Evolutionary conservation across 2,797 vertebrate species (phyloP), one percentile per base, ranked within the genome.

Genomic region (Mormyrus proboscirostris): DNA sequence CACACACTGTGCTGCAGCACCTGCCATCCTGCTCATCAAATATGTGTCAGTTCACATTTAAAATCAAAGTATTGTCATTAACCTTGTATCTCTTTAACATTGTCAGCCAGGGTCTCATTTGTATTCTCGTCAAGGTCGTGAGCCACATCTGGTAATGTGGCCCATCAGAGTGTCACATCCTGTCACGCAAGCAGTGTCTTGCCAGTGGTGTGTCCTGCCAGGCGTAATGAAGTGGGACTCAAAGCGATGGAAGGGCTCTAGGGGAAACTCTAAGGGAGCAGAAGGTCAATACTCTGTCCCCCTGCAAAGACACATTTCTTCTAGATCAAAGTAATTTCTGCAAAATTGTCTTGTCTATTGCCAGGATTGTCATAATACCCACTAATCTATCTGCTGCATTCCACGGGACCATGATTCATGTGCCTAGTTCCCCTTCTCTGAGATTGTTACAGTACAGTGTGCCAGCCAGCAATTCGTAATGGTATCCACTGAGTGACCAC

Each of bases 51-150:
- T 29, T 85, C 82, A 50, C 22, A 49, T 85, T 51, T 85, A 44
- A 51, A 85, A 85, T 51, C 50, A 85, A 85, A 2, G 41, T 29
- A 51, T n/a, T 22, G 44, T 51, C 47, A 51, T 85, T 89, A 87
- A 57, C 62, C 33, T 53, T 76, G 89, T 29, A 65, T 86, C 88
- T 25, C 47, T 85, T 50, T 53, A 53, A 41, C 62, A 41, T 53
- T n/a, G 47, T 86, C 83, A 86, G 76, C 8, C 88, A 84, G 59
- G 47, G 55, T 87, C 84, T 89, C 38, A 88, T 47, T 29, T 69
- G 87, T 29, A 65, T 69, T 88, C 62, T 44, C 47, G 14, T 76
- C 19, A 49, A 25, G 59, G 59, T 76, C 84, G 69, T 53, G 51
- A 55, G 83, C 33, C 62, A 55, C 84, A 22, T 25, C 84, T 87